Evolutionary conservation across 2,113 vertebrate genomes (phyloP).

Genomic region (Microtus montanus): DNA sequence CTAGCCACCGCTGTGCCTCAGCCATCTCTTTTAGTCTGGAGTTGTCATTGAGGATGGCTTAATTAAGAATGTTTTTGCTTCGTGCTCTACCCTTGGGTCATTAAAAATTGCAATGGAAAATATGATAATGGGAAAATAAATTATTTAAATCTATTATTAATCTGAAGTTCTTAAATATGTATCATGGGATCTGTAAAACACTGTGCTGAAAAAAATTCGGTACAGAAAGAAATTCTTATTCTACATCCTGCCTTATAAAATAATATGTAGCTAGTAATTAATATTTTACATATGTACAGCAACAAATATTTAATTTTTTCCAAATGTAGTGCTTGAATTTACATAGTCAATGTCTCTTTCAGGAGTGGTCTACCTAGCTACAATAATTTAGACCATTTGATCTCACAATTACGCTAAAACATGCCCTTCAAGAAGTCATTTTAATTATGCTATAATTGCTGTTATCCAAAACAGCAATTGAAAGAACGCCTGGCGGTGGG

Average conservation of each 20-base stretch:
- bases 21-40: conserved; percentile 43
- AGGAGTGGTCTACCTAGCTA: background rate
- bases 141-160: conserved; percentile 64
- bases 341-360: conserved; percentile 14
- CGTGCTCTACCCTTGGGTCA: conserved; percentile 64
- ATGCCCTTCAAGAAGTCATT: background rate
- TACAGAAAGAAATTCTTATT: background rate
- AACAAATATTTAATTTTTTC: conserved; percentile 21
- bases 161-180: conserved; percentile 51
- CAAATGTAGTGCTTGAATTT: conserved; percentile 52
- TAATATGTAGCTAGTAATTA: conserved; percentile 8
- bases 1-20: background rate
- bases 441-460: background rate
- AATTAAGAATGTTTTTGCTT: conserved; percentile 75
- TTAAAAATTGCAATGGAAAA: conserved; percentile 72
- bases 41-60: conserved; percentile 55
- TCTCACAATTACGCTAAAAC: background rate
- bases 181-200: conserved; percentile 45
- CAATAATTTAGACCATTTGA: conserved; percentile 3
- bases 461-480: background rate
- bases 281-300: conserved; percentile 5
- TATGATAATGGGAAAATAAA: conserved; percentile 73
- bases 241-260: conserved; percentile 33
- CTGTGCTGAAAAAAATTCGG: conserved; percentile 52
- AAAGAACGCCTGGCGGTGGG: background rate